Evolutionary conservation across 2,797 vertebrate species (phyloP), one percentile per base, ranked within the genome.

Genomic region (Telmatherina bonti): DNA sequence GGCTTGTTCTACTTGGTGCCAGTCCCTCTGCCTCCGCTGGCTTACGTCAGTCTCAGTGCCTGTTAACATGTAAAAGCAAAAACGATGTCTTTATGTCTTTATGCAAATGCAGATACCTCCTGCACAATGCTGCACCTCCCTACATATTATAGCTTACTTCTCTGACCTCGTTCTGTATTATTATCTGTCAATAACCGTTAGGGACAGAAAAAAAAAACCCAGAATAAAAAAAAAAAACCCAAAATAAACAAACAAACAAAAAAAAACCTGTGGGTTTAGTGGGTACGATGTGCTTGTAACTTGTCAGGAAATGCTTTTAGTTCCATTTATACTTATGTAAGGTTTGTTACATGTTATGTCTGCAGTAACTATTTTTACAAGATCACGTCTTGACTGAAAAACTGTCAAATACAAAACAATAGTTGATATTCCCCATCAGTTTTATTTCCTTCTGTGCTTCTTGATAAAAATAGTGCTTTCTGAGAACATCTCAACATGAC

Each of bases 1-100:
- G 80, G 74, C 82, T 85, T 72, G 89, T 87, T 83, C 76, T 83
- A 74, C 81, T 83, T 74, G 7, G 84, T 89, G 90, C 91, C 91
- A 91, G 84, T 84, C 83, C 77, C 72, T 76, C 83, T 87, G 83
- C 85, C 89, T 81, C 83, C 47, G 55, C 70, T 82, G 26, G 83
- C 83, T 70, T 82, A 76, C 74, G 80, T 89, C 82, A 78, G 76
- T 59, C 71, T 87, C 60, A 36, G 62, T 81, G 7, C 76, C 33
- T 73, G 66, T 49, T 83, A 74, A 84, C 67, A 57, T 51, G 41
- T 12, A 0, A 80, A 79, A 78, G 71, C 74, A 57, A 73, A 76
- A 81, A 76, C 66, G 49, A 53, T 30, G 33, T 59, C 52, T 62
- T 71, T 8, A 56, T 73, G 82, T 78, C 33, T 59, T 8, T 2